Evolutionary conservation across 2,888 invertebrate species (phyloP).

Genomic region (Parnassius smintheus): DNA sequence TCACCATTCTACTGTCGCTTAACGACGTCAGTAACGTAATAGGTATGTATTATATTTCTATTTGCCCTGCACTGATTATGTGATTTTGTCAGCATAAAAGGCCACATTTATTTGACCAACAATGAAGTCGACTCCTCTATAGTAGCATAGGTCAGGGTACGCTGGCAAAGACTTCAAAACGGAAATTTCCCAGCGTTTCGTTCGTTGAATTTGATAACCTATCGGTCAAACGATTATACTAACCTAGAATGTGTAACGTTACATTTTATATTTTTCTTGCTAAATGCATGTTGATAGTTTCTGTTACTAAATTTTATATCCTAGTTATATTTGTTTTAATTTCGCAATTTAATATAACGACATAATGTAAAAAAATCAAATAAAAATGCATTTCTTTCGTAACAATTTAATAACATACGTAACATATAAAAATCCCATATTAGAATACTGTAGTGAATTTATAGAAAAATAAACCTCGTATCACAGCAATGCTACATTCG

Average conservation of each 20-base stretch:
- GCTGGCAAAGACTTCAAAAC: conserved; percentile 1
- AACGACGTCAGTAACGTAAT: too few relatives aligned
- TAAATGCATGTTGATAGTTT: background rate
- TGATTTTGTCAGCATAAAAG: background rate
- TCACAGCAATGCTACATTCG: too few relatives aligned
- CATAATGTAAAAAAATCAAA: too few relatives aligned
- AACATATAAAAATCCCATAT: too few relatives aligned
- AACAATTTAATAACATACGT: too few relatives aligned
- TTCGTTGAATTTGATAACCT: conserved; percentile 19
- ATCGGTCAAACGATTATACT: conserved; percentile 15
- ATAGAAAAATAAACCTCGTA: too few relatives aligned
- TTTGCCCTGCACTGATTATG: background rate
- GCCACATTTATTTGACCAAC: background rate
- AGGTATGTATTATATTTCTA: too few relatives aligned
- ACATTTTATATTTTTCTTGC: background rate
- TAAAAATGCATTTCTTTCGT: too few relatives aligned
- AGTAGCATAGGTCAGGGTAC: conserved; percentile 19
- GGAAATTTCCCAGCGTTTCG: conserved; percentile 18
- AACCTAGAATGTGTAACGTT: conserved; percentile 4
- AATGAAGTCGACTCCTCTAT: background rate
- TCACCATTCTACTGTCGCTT: too few relatives aligned
- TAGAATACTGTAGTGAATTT: too few relatives aligned
- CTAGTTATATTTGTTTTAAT: too few relatives aligned
- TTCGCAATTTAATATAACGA: too few relatives aligned
- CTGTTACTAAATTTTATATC: background rate